phyloP scores from a whole-genome alignment of 1,140 invertebrate genomes.

The Gyrodactylus salaris region DNA sequence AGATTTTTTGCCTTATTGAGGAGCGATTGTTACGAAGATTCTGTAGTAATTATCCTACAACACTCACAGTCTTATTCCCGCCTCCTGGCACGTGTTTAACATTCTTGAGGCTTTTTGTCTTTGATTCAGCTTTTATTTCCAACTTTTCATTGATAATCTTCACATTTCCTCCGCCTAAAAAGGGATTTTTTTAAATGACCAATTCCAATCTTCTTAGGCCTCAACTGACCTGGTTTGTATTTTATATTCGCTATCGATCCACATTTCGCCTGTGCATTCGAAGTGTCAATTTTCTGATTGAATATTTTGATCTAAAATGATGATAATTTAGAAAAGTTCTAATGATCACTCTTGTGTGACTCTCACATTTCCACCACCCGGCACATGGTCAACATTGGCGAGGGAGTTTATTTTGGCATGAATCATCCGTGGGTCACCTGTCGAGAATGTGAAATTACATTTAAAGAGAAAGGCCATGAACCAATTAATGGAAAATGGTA shows the following conservation, averaged over 20 bases:
- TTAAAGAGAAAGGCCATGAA: no score
- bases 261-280: not conserved
- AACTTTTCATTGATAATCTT: slow-evolving; percentile 28
- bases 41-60: no score
- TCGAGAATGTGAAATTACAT: no score
- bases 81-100: slow-evolving; percentile 54
- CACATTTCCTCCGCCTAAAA: slow-evolving; percentile 6
- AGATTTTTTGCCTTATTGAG: no score
- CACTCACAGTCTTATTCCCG: slow-evolving; percentile 21
- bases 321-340: not conserved
- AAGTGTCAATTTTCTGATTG: not conserved
- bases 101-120: slow-evolving; percentile 69
- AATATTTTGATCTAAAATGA: not conserved
- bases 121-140: slow-evolving; percentile 61
- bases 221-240: not conserved
- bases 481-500: no score
- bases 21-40: no score
- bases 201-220: no score
- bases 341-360: not conserved
- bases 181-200: not conserved
- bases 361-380: not conserved
- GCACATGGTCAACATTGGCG: not conserved
- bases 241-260: not conserved
- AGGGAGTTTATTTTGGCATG: not conserved
- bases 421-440: not conserved